Percentiles rank a stretch among this genome's conserved stretches.
phyloP scores from a whole-genome alignment of 2,797 vertebrate genomes.

The Pangasius mekongensis region DNA sequence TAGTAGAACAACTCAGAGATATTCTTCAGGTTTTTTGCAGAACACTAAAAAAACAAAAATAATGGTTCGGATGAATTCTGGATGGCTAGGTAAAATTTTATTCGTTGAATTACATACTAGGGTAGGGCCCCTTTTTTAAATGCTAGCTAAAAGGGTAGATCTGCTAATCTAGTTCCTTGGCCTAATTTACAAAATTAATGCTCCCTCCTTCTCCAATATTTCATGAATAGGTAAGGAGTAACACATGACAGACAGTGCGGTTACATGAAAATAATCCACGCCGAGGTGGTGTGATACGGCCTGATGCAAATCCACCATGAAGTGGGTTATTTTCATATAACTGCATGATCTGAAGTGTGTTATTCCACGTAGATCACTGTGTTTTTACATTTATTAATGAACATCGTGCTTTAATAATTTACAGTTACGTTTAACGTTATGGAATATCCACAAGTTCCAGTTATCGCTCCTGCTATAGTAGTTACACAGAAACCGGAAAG shows the following conservation, averaged over 20 bases:
- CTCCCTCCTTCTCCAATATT: neutral
- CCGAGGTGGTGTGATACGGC: neutral
- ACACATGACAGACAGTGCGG: neutral
- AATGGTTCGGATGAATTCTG: neutral
- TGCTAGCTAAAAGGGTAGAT: neutral
- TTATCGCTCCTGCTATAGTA: neutral
- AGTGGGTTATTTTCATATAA: neutral
- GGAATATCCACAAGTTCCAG: neutral
- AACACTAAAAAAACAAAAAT: slow-evolving; percentile 78
- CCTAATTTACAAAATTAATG: neutral
- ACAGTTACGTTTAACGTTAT: neutral
- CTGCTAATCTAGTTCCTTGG: neutral
- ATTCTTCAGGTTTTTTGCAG: slow-evolving; percentile 99
- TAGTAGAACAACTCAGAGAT: slow-evolving; percentile 99
- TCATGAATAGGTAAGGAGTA: neutral
- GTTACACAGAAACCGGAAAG: neutral
- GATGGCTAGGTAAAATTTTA: neutral
- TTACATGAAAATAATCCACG: neutral
- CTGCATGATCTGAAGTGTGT: neutral
- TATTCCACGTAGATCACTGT: neutral
- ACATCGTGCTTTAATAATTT: neutral
- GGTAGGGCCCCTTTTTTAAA: neutral
- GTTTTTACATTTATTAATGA: neutral
- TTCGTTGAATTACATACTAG: neutral
- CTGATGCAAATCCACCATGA: neutral